Base-by-base conservation (phyloP, 2,797 vertebrate genomes). In the Antennarius maculatus region DNA sequence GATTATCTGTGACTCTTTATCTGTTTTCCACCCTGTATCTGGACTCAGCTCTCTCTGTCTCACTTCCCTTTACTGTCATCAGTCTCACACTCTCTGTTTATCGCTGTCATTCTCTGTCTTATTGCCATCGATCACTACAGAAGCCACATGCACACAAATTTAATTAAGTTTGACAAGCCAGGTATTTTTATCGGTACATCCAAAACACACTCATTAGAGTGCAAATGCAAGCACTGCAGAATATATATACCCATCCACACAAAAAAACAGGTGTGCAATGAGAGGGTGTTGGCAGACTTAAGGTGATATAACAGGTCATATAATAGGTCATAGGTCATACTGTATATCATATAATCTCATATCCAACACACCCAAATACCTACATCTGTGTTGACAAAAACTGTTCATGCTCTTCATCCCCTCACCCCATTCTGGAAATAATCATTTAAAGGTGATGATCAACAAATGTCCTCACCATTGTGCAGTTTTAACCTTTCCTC, bases 101-200 rank as follows among this genome's bases (percentile, higher is more conserved):
- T 86, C 84, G 81, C 42, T 43, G 68, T 84, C 85, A 66, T 53
- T 79, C 76, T 69, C 66, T 28, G 68, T 74, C 77, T 83, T 69
- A 70, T 75, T 81, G 74, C 69, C 54, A 83, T 88, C 18, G 82
- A 90, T 87, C 31, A 75, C 68, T 42, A 66, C 61, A 48, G 70
- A 74, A 74, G 71, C 84, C 67, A 74, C 77, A 78, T 16, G 72
- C 80, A 77, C 68, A 78, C 78, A 83, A 78, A 83, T 67, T 80
- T 87, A 86, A 91, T 90, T 84, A 85, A 75, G 74, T 76, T 86
- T 83, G 86, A 90, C 80, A 87, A 83, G 73, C 18, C 61, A 80
- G 72, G 72, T 90, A 87, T 88, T 88, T 89, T 88, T 85, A 86
- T 84, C 55, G 8, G 50, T 8, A 57, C 43, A 76, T 67, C 62